Conservation (phyloP, 2,888 invertebrate species). For the Drosophila quinaria region DNA sequence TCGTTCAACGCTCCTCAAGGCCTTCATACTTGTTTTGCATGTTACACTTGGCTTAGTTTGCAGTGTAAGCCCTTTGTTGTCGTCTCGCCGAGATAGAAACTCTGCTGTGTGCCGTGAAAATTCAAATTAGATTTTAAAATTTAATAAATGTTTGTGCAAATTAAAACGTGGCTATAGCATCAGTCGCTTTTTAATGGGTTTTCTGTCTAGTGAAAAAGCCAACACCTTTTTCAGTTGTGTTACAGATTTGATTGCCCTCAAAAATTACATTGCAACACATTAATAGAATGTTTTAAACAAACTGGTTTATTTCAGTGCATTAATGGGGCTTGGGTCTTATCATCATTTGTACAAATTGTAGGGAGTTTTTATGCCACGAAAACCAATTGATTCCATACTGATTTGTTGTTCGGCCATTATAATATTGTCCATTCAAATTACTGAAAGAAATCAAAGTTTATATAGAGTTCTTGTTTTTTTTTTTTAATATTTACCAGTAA, state of each 20-base stretch:
- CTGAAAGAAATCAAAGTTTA: constrained; percentile 75
- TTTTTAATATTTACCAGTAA: constrained; percentile 86
- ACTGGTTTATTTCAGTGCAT: constrained; percentile 11
- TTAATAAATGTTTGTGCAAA: constrained; percentile 79
- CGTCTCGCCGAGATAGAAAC: constrained; percentile 12
- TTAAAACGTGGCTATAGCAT: constrained; percentile 70
- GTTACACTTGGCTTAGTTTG: constrained; percentile 66
- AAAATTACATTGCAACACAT: not conserved
- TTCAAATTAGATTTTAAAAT: constrained; percentile 83
- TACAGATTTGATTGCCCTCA: too few relatives aligned
- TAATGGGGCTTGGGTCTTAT: constrained; percentile 78
- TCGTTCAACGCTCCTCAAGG: not conserved
- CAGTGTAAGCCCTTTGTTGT: constrained; percentile 37
- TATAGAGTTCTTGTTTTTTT: not conserved
- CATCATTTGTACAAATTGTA: constrained; percentile 88
- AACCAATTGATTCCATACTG: constrained; percentile 86
- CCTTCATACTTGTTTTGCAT: constrained; percentile 36
- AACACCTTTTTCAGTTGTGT: not conserved
- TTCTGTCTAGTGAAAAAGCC: constrained; percentile 56
- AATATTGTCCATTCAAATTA: constrained; percentile 89
- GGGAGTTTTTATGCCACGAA: constrained; percentile 88
- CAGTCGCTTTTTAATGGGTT: constrained; percentile 63
- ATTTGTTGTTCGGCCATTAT: constrained; percentile 82
- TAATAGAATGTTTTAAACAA: not conserved
- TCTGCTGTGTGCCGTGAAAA: constrained; percentile 73